These are phyloP conservation scores for Blastomussa wellsi DNA, from an alignment of 92 coral and sea anemone species.

Conservation along the genomic window DNA sequence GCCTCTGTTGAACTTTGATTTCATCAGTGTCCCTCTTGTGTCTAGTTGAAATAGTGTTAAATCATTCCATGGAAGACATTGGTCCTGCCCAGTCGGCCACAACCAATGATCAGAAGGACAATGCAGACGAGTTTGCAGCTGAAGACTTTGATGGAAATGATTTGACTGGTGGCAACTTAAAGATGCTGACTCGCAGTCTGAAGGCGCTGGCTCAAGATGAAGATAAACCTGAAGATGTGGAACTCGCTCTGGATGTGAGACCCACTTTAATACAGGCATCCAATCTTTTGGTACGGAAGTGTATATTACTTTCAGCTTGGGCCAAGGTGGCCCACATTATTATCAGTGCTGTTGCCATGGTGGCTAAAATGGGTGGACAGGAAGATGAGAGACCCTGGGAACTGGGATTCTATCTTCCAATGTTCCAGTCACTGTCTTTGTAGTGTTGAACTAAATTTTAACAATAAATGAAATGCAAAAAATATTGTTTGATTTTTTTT, in stretches of 20 bases:
- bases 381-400: no score
- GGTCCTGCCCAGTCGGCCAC: slow-evolving; percentile 82
- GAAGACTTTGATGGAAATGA: slow-evolving; percentile 70
- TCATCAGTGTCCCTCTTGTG: neutral
- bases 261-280: slow-evolving; percentile 80
- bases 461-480: no score
- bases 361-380: no score
- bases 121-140: slow-evolving; percentile 58
- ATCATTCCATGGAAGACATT: slow-evolving; percentile 50
- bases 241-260: slow-evolving; percentile 83
- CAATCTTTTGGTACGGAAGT: slow-evolving; percentile 65
- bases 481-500: no score
- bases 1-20: neutral
- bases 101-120: slow-evolving; percentile 59
- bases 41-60: slow-evolving; percentile 62
- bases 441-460: no score
- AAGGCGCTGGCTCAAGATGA: slow-evolving; percentile 65
- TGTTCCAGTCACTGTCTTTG: no score
- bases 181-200: slow-evolving; percentile 71
- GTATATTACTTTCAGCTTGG: no score
- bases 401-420: no score
- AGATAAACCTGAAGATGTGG: slow-evolving; percentile 61
- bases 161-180: slow-evolving; percentile 91
- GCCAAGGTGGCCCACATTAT: neutral
- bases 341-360: no score